phyloP scores from a whole-genome alignment of 1,140 invertebrate genomes.

The Lasioglossum albipes region DNA sequence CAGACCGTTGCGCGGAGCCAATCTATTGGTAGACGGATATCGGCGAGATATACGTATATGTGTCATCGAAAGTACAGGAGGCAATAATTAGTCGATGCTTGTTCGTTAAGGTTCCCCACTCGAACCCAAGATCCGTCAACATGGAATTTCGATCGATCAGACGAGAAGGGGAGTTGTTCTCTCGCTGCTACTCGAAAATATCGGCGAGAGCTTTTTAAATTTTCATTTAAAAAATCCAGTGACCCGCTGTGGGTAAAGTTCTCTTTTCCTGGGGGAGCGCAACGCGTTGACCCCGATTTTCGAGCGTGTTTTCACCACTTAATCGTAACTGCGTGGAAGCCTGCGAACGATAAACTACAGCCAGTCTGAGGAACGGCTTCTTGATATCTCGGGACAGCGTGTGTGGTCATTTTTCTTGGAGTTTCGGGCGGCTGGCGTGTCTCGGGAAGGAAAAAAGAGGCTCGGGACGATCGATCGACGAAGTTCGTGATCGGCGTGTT shows the following conservation, averaged over 20 bases:
- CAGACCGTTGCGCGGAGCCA: too few species aligned
- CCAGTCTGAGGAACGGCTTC: not conserved
- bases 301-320: not conserved
- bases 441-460: too few species aligned
- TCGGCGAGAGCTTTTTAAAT: not conserved
- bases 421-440: not conserved
- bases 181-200: not conserved
- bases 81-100: too few species aligned
- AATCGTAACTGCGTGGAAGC: not conserved
- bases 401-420: not conserved
- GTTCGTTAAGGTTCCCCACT: too few species aligned
- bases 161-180: not conserved
- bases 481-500: too few species aligned
- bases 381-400: not conserved
- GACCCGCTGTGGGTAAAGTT: constrained; percentile 2
- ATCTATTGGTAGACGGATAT: too few species aligned
- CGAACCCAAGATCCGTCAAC: too few species aligned
- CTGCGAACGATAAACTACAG: not conserved
- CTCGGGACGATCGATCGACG: too few species aligned
- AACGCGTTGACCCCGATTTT: constrained; percentile 9
- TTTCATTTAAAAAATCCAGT: not conserved
- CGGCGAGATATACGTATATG: too few species aligned
- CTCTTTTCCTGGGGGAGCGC: not conserved
- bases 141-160: too few species aligned
- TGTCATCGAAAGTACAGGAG: too few species aligned